Percentiles rank a stretch among this genome's conserved stretches.
phyloP scores from a whole-genome alignment of 2,888 invertebrate species.

The Cosmia pyralina region DNA sequence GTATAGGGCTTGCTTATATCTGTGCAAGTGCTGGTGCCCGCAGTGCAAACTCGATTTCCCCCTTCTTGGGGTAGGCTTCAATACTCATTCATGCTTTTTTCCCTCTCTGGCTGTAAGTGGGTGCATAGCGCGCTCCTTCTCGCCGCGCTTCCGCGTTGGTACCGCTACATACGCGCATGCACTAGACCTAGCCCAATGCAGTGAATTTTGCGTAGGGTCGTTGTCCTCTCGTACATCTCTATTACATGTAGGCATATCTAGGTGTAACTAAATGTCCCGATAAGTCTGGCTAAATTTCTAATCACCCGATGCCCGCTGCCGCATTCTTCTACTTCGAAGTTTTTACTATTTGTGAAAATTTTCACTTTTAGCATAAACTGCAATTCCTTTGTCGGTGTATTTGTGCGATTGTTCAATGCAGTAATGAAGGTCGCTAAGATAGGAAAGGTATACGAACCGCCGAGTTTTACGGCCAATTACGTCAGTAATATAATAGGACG shows the following conservation, averaged over 20 bases:
- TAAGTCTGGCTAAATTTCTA: constrained; percentile 76
- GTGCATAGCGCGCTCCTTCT: constrained; percentile 83
- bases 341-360: constrained; percentile 68
- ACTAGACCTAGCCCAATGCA: constrained; percentile 91
- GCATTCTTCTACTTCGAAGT: constrained; percentile 47
- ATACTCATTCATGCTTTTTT: constrained; percentile 89
- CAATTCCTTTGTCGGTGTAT: constrained; percentile 76
- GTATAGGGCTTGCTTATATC: constrained; percentile 81
- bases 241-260: constrained; percentile 69
- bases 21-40: constrained; percentile 84
- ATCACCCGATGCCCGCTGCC: constrained; percentile 60
- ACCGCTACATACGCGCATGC: constrained; percentile 87
- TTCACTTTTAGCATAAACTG: constrained; percentile 78
- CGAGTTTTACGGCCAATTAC: constrained; percentile 76
- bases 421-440: constrained; percentile 67
- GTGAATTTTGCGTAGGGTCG: constrained; percentile 91
- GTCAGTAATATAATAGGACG: constrained; percentile 71
- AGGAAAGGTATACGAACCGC: constrained; percentile 70
- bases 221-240: constrained; percentile 84
- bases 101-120: constrained; percentile 80
- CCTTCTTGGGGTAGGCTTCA: constrained; percentile 89
- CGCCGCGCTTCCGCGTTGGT: constrained; percentile 85
- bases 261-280: constrained; percentile 68
- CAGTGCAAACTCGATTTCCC: constrained; percentile 89
- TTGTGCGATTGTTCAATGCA: constrained; percentile 70